Base-by-base conservation (phyloP, 2,888 invertebrate species). In the Zaprionus lineosus region DNA sequence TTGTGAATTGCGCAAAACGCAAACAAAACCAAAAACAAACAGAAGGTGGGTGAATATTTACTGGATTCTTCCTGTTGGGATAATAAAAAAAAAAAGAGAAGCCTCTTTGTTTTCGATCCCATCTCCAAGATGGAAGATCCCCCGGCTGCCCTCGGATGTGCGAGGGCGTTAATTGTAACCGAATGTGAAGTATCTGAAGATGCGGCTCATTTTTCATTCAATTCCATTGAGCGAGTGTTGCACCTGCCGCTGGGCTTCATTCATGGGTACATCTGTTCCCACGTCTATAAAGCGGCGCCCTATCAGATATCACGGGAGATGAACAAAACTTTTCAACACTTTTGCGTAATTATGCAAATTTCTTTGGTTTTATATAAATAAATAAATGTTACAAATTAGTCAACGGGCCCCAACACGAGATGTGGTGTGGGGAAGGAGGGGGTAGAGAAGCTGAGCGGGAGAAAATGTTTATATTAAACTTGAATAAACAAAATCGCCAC, bases 331-430 rank as follows among this genome's bases (percentile, higher is more conserved):
- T 60, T 62, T 62, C 57, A 62, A 64, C 71, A 56, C 56, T 46
- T 71, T 75, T 75, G 64, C 72, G 64, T 68, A 82, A 83, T 76
- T 79, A 78, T 78, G 84, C 58, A 83, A 73, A 78, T 40, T 50
- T 12, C 15, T 26, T 15, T 1, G 26, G 34, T 33, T 46, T 34
- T 37, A 36, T 34, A 36, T 53, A 56, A 51, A 61, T 43, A 68
- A 51, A 62, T 77, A 74, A 77, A 73, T 59, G 68, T 47, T 66
- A 75, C 79, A 78, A 77, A 77, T 82, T 72, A 79, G 79, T 51
- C 50, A 40, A 12, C 3, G 21, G 6, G 19, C 29, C 19, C 34
- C 52, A 46, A 26, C 50, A 46, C n/a, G n/a, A n/a, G n/a, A n/a
- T n/a, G n/a, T n/a, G n/a, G n/a, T n/a, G n/a, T n/a, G n/a, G n/a